A percentile compares a stretch with the other conserved stretches of the same genome.
Evolutionary conservation across 2,113 vertebrate genomes (phyloP).

Genomic region (Gymnobelideus leadbeateri): DNA sequence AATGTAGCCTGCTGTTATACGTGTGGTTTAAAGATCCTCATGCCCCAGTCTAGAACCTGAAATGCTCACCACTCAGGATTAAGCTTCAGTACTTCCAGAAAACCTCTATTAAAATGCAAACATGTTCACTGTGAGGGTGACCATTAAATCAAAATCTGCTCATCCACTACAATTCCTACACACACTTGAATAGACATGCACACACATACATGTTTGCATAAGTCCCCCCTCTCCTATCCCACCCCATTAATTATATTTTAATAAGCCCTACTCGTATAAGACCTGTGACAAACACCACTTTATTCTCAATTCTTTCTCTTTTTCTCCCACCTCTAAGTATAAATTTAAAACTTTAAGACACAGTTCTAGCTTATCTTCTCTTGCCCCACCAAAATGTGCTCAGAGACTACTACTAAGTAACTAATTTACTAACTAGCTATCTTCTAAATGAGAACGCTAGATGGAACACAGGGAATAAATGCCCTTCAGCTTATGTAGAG

Average conservation of each 20-base stretch:
- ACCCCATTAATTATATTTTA: not conserved
- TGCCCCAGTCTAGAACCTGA: not conserved
- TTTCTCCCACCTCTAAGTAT: not conserved
- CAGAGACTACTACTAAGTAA: not conserved
- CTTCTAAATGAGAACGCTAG: not conserved
- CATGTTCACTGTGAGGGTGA: not conserved
- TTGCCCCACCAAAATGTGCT: not conserved
- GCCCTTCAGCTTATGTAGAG: not conserved
- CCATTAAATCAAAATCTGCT: not conserved
- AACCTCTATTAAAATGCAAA: not conserved
- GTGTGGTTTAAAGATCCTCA: no score
- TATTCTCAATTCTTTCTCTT: not conserved
- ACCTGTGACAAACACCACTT: not conserved
- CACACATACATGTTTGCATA: no score
- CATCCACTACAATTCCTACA: not conserved
- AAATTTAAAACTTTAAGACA: not conserved
- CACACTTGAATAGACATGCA: not conserved
- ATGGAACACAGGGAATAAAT: not conserved
- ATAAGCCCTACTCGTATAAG: not conserved
- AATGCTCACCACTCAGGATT: not conserved
- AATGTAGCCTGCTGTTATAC: no score
- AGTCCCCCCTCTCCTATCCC: no score
- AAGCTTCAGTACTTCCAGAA: not conserved
- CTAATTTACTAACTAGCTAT: not conserved
- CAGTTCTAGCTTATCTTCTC: not conserved